Percentiles rank a stretch among this genome's conserved stretches.
phyloP scores from a whole-genome alignment of 2,888 invertebrate genomes.

The Ethmia dodecea region DNA sequence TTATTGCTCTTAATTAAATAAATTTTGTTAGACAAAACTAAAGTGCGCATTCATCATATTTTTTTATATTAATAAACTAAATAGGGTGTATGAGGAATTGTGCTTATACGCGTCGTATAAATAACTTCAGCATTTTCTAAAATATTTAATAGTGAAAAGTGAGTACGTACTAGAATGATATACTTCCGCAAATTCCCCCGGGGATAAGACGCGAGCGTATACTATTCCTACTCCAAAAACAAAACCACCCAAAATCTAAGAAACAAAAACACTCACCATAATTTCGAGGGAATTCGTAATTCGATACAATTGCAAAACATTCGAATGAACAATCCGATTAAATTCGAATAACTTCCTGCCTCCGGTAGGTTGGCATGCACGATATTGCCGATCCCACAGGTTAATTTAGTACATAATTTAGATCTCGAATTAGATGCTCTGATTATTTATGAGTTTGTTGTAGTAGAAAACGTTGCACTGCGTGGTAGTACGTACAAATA shows the following conservation, averaged over 20 bases:
- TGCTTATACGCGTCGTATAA: too few species aligned
- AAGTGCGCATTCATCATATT: too few species aligned
- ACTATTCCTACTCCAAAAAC: constrained; percentile 13
- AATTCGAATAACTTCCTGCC: constrained; percentile 25
- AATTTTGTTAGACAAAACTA: too few species aligned
- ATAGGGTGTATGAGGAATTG: too few species aligned
- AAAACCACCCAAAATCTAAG: constrained; percentile 27
- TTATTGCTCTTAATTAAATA: too few species aligned
- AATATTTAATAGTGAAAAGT: too few species aligned
- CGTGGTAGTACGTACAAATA: not conserved
- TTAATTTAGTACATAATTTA: constrained; percentile 42
- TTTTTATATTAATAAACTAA: too few species aligned
- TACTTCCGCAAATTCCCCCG: too few species aligned
- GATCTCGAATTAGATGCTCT: constrained; percentile 30
- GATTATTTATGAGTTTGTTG: not conserved
- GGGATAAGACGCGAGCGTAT: too few species aligned
- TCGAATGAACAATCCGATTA: constrained; percentile 31
- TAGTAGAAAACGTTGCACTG: constrained; percentile 19
- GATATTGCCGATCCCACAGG: constrained; percentile 24
- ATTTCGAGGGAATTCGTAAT: constrained; percentile 33
- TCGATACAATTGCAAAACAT: constrained; percentile 46
- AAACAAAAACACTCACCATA: constrained; percentile 49
- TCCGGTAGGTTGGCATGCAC: constrained; percentile 30
- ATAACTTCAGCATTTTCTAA: too few species aligned
- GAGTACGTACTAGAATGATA: too few species aligned